Conservation (phyloP, 2,888 invertebrate genomes). For the Ectobius pallidus region DNA sequence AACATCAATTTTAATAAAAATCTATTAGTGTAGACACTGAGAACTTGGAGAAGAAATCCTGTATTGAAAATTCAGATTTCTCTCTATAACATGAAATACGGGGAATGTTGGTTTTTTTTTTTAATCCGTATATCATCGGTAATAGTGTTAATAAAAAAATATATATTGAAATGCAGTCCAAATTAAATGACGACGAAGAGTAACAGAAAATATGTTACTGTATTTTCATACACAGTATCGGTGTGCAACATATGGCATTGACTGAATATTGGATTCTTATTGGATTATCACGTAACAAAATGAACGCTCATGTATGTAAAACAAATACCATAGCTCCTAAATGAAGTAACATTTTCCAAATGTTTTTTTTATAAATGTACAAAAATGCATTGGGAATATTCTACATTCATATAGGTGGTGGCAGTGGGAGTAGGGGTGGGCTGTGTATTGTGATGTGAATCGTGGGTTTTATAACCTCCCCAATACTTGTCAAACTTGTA, state of each 20-base stretch:
- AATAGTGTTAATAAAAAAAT: no score
- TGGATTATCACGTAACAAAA: background rate
- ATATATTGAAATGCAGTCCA: no score
- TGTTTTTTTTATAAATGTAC: conserved; percentile 7
- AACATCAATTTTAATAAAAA: no score
- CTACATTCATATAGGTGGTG: background rate
- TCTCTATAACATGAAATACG: no score
- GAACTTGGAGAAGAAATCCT: no score
- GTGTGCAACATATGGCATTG: background rate
- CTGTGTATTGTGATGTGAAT: background rate
- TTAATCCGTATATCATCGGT: no score
- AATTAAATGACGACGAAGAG: no score
- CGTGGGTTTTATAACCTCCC: background rate
- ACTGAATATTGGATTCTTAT: conserved; percentile 9
- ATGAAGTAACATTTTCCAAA: conserved; percentile 2
- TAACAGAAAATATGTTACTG: conserved; percentile 1
- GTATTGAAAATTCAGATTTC: no score
- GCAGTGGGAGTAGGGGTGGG: background rate
- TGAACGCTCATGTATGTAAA: background rate
- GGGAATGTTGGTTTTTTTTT: no score
- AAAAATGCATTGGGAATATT: conserved; percentile 16
- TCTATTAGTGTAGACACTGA: no score
- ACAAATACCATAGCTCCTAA: background rate
- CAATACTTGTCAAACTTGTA: background rate
- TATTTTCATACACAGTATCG: background rate